These are phyloP conservation scores for Chroicocephalus ridibundus DNA, from an alignment of 2,113 vertebrate species.

Conservation along the genomic window DNA sequence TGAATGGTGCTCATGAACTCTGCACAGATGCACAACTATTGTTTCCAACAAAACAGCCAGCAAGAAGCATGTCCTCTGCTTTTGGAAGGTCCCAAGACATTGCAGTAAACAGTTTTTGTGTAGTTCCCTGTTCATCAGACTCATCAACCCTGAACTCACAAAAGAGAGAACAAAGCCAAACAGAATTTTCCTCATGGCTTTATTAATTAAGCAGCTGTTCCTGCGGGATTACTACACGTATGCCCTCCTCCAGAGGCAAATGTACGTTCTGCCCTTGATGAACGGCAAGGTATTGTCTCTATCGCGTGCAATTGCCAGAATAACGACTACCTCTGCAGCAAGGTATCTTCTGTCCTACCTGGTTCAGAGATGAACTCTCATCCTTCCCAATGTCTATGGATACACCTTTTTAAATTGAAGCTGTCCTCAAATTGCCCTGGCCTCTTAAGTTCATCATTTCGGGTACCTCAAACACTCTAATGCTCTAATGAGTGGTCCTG, in stretches of 20 bases:
- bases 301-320: not conserved
- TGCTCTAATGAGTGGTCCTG: not conserved
- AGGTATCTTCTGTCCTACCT: not conserved
- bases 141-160: not conserved
- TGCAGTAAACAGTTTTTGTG: not conserved
- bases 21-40: not conserved
- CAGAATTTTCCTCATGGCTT: not conserved
- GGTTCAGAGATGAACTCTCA: not conserved
- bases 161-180: not conserved
- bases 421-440: not conserved
- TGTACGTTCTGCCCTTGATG: not conserved
- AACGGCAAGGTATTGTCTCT: not conserved
- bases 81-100: not conserved
- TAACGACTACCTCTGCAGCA: not conserved
- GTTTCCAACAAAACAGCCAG: not conserved
- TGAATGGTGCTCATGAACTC: not conserved
- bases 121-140: not conserved
- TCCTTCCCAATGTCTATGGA: not conserved
- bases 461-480: not conserved
- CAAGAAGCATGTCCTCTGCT: not conserved
- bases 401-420: not conserved
- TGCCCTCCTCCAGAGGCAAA: not conserved
- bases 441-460: not conserved
- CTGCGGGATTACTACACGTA: not conserved
- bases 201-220: conserved; percentile 13